Base-by-base conservation (phyloP, 2,888 invertebrate genomes). In the Creontiades dilutus region DNA sequence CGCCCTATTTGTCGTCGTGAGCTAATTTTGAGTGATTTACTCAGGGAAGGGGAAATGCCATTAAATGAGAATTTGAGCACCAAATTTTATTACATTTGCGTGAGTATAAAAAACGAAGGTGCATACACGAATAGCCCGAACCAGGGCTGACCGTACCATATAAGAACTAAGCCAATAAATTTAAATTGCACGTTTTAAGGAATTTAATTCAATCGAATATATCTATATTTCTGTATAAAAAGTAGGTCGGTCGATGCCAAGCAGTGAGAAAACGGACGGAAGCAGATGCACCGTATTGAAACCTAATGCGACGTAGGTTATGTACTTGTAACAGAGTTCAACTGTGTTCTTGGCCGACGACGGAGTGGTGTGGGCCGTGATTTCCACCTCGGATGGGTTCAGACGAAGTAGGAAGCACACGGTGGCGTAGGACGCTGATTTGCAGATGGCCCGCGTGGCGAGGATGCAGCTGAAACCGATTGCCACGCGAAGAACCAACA, bases 281-380 rank as follows among this genome's bases (percentile, higher is more conserved):
- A 97, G 94, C 81, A 96, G 93, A 93, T 96, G 97, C 0, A 96
- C 94, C 0, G 96, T 96, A 93, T 96, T 96, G 92, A 98, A 95
- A 0, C 98, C 97, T 78, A 98, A 96, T 92, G 96, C 94, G 7
- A 95, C 95, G 93, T 96, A 98, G 46, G 96, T 96, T 90, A 97
- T 94, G 93, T 96, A 98, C 93, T 97, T 98, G 93, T 96, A 96
- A 90, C 96, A 95, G 91, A 98, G 94, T 93, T 98, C 98, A 0
- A 98, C 96, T 48, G 96, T 96, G 92, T 96, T 95, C 92, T 93
- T 91, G 61, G 91, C 91, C 11, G 86, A 90, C 0, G 91, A 91
- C 2, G 90, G 90, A 5, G 78, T 27, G 0, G 80, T 86, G 68
- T 89, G 89, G 78, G 89, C 84, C 13, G 86, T 76, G 12, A 75